These are phyloP conservation scores for Chaetorhynchus papuensis DNA, from an alignment of 2,113 vertebrate genomes.

Conservation along the genomic window DNA sequence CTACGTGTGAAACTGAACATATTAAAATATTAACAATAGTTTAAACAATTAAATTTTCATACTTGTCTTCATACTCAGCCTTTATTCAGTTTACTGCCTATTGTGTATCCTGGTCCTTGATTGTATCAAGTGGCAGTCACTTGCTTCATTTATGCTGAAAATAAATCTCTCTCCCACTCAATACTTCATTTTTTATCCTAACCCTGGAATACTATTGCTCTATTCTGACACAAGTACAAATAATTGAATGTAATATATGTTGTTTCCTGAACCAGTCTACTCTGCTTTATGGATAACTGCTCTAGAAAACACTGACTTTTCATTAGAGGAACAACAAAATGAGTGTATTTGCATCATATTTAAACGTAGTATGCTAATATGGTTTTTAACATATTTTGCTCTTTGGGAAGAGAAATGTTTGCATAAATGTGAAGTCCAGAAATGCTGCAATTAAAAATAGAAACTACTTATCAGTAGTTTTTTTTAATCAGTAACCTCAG, in stretches of 20 bases:
- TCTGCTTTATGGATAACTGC: not conserved
- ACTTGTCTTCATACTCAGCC: not conserved
- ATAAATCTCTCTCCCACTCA: not conserved
- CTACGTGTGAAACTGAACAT: not conserved
- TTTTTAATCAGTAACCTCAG: not conserved
- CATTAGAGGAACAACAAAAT: not conserved
- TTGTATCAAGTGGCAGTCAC: not conserved
- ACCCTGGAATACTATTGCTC: not conserved
- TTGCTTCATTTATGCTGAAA: conserved; percentile 8
- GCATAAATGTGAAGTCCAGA: not conserved
- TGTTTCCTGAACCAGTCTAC: not conserved
- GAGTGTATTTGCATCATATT: not conserved
- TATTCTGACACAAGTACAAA: conserved; percentile 1
- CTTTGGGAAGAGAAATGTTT: not conserved
- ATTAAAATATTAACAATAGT: not conserved
- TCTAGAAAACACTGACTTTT: conserved; percentile 14
- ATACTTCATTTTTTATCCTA: not conserved
- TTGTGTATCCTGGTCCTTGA: not conserved
- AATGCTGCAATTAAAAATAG: not conserved
- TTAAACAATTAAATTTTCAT: not conserved
- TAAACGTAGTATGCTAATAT: not conserved
- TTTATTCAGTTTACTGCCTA: not conserved
- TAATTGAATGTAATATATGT: not conserved
- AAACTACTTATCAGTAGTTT: not conserved
- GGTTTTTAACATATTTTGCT: not conserved